Evolutionary conservation across 2,797 vertebrate genomes (phyloP), one percentile per base, ranked within the genome.

Genomic region (Todus mexicanus): DNA sequence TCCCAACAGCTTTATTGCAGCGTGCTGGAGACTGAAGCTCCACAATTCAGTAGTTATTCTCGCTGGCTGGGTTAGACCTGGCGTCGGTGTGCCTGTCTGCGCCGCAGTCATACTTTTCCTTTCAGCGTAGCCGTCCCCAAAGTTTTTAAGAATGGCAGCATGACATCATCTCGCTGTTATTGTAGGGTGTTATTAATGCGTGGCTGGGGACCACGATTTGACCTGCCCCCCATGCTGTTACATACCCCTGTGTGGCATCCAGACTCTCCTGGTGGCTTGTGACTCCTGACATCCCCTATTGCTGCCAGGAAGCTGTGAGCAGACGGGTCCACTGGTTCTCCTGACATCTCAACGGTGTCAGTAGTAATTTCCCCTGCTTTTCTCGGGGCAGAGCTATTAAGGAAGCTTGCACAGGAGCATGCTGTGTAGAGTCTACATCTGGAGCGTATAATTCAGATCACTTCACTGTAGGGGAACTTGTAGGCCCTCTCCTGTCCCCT

Each of bases 51-150:
- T 29, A 27, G 5, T 60, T 72, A 12, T 13, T 82, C 48, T 54
- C 0, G 2, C 56, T 70, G 2, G 0, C 40, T 38, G 2, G 23
- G 16, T 38, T 8, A 8, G n/a, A 31, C 16, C 31, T 40, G 33
- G 1, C 26, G 12, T 15, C 33, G n/a, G 11, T 35, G 27, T 22
- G 7, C 48, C 38, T 87, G 37, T 15, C 26, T 47, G 60, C 31
- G 45, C 51, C 78, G 56, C 17, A 56, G 26, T 74, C n/a, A 5
- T 33, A 5, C 23, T 9, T 48, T 56, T 76, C 8, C 1, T 11
- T 79, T 76, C 75, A n/a, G 23, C 0, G 0, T 56, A 56, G 37
- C 60, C 25, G 33, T 56, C 68, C 48, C 64, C 26, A 15, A 61
- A 47, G 84, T 54, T 94, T 64, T 89, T 65, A 69, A 38, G 57